phyloP scores from a whole-genome alignment of 2,797 vertebrate species.

The Hippopotamyrus pictus region DNA sequence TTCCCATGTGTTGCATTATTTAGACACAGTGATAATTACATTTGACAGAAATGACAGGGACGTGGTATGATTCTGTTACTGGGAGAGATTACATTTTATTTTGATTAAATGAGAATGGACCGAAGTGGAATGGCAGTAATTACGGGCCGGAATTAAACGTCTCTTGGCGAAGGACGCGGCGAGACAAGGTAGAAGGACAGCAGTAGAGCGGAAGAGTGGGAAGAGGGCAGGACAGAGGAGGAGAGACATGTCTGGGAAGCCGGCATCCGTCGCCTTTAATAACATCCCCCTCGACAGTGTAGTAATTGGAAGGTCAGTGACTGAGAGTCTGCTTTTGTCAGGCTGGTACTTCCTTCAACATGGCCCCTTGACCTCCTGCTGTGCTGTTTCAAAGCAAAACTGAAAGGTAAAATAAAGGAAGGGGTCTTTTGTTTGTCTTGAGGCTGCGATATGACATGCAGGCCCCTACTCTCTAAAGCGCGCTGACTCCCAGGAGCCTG shows the following conservation, averaged over 20 bases:
- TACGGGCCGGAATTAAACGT: slow-evolving; percentile 15
- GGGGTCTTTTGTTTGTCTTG: neutral
- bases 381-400: slow-evolving; percentile 18
- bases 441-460: neutral
- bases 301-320: slow-evolving; percentile 26
- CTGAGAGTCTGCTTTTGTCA: slow-evolving; percentile 10
- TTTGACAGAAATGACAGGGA: slow-evolving; percentile 17
- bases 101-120: slow-evolving; percentile 20
- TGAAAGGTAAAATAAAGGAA: slow-evolving; percentile 25
- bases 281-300: slow-evolving; percentile 13
- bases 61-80: slow-evolving; percentile 15
- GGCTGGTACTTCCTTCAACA: slow-evolving; percentile 15
- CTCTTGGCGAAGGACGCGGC: neutral
- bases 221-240: neutral
- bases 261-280: slow-evolving; percentile 12
- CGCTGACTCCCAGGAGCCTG: neutral
- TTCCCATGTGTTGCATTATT: neutral
- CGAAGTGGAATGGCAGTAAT: slow-evolving; percentile 18
- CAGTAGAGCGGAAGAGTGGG: neutral
- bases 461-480: neutral
- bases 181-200: neutral
- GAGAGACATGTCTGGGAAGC: slow-evolving; percentile 6
- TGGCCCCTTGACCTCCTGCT: slow-evolving; percentile 16
- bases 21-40: neutral
- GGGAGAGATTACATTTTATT: slow-evolving; percentile 20